Percentiles rank a stretch among this genome's conserved stretches.
These are phyloP conservation scores for Anastrepha obliqua DNA, from an alignment of 1,140 invertebrate genomes.

Conservation along the genomic window DNA sequence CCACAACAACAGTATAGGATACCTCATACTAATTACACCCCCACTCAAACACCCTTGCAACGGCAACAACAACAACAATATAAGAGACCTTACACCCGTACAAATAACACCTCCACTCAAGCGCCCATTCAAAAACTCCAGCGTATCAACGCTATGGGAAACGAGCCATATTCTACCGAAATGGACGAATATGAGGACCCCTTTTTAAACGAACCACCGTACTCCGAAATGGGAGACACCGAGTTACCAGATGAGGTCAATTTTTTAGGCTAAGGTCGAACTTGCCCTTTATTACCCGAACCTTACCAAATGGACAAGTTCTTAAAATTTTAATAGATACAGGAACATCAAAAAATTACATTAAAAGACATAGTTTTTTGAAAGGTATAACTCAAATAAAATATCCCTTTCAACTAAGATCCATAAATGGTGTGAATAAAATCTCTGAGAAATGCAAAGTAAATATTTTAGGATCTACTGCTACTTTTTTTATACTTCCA, in stretches of 20 bases:
- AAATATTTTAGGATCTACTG: conserved; percentile 19
- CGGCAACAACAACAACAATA: conserved; percentile 33
- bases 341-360: conserved; percentile 48
- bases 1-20: conserved; percentile 21
- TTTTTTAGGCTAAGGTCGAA: too few species aligned
- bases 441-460: conserved; percentile 53
- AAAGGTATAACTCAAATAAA: not conserved
- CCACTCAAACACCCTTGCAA: not conserved
- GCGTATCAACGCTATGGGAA: not conserved
- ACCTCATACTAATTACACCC: not conserved
- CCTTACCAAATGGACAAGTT: not conserved
- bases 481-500: conserved; percentile 48
- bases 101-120: not conserved
- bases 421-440: conserved; percentile 48
- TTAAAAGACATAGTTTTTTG: conserved; percentile 6
- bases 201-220: not conserved
- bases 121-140: not conserved
- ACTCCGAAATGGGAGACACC: not conserved
- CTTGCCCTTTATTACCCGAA: too few species aligned
- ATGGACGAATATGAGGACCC: not conserved
- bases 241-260: not conserved
- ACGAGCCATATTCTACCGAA: not conserved
- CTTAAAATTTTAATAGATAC: conserved; percentile 48
- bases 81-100: not conserved
- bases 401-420: conserved; percentile 38